phyloP scores from a whole-genome alignment of 2,888 invertebrate species.

The Nymphalis c-album region DNA sequence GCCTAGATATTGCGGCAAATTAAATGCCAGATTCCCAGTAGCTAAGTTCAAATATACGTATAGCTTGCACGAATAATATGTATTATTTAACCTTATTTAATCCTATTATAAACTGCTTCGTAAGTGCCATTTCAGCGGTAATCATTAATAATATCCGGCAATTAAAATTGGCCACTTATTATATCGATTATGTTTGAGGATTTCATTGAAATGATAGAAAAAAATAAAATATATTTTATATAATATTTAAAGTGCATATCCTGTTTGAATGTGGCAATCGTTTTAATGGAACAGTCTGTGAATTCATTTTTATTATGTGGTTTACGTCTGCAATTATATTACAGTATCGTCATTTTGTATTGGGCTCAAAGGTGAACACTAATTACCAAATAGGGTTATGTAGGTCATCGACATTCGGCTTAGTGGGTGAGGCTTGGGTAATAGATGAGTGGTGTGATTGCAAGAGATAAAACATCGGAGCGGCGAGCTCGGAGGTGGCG shows the following conservation, averaged over 20 bases:
- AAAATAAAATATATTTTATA: neutral
- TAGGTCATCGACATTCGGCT: conserved; percentile 65
- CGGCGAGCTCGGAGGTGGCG: conserved; percentile 59
- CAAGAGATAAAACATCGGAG: conserved; percentile 63
- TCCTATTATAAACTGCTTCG: conserved; percentile 41
- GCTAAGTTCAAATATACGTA: conserved; percentile 49
- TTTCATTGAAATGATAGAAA: conserved; percentile 5
- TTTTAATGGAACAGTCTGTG: neutral
- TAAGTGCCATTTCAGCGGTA: conserved; percentile 26
- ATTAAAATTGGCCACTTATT: conserved; percentile 18
- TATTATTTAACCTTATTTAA: conserved; percentile 44
- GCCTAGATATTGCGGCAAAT: conserved; percentile 65
- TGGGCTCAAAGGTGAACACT: conserved; percentile 10
- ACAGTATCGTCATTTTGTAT: neutral
- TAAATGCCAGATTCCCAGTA: conserved; percentile 81
- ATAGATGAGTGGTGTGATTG: conserved; percentile 73
- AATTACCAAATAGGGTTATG: conserved; percentile 26
- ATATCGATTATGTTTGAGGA: neutral
- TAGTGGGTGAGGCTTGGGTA: conserved; percentile 67
- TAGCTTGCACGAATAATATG: conserved; percentile 37
- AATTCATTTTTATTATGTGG: neutral
- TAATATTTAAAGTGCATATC: conserved; percentile 10
- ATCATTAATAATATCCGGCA: conserved; percentile 20
- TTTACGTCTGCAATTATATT: neutral
- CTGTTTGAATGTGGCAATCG: conserved; percentile 4